Conservation (phyloP, 2,797 vertebrate genomes). For the Ceryle rudis region DNA sequence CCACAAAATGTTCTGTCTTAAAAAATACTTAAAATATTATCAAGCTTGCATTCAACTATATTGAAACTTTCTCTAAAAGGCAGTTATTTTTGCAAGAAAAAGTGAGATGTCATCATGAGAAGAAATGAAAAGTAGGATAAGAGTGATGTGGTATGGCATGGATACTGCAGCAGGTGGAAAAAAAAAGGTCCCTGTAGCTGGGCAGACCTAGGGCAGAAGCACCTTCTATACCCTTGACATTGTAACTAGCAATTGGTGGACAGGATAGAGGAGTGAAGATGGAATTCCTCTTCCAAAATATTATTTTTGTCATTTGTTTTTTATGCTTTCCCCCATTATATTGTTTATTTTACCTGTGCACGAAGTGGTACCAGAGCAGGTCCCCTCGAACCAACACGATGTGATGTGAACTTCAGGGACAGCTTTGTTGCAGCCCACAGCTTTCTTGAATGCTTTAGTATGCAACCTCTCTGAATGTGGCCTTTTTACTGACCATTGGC, state of each 20-base stretch:
- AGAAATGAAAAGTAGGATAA: neutral
- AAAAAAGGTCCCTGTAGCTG: neutral
- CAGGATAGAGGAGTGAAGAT: neutral
- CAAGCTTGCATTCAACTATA: neutral
- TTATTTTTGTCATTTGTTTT: neutral
- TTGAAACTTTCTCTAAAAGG: neutral
- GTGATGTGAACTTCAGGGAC: neutral
- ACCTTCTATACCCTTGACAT: neutral
- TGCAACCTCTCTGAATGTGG: neutral
- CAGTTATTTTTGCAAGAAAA: neutral
- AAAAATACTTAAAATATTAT: neutral
- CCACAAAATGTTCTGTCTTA: neutral
- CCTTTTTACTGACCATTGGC: neutral
- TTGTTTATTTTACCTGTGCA: neutral
- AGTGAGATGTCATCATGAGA: neutral
- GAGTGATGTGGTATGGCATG: neutral
- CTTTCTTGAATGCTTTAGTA: neutral
- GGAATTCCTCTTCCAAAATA: neutral
- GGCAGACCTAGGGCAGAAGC: neutral
- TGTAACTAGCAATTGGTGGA: neutral
- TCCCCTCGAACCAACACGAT: neutral
- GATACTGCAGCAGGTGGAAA: neutral
- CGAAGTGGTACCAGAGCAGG: neutral
- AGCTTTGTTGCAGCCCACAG: accelerated
- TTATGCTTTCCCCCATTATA: neutral